phyloP scores from a whole-genome alignment of 2,888 invertebrate genomes.

The Apamea epomidion region DNA sequence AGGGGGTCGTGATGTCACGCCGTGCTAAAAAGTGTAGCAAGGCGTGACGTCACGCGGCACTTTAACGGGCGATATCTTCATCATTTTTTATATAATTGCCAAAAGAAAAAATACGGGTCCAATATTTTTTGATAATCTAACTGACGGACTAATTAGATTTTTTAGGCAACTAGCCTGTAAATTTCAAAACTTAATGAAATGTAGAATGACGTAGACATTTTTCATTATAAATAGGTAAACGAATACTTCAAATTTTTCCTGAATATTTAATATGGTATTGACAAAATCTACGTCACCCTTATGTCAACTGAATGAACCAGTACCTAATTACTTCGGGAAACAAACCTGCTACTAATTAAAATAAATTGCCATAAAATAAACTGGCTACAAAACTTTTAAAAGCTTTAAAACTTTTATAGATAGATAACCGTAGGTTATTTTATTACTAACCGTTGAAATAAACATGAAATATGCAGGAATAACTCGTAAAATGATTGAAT shows the following conservation, averaged over 20 bases:
- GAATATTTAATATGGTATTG: neutral
- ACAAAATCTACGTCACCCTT: slow-evolving; percentile 8
- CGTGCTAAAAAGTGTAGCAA: too few relatives aligned
- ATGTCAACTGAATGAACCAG: neutral
- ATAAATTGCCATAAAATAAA: slow-evolving; percentile 43
- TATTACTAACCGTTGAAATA: slow-evolving; percentile 50
- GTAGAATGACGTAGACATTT: neutral
- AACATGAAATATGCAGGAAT: slow-evolving; percentile 49
- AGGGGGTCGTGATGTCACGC: too few relatives aligned
- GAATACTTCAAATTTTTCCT: neutral
- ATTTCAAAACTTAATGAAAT: neutral
- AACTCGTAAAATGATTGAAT: slow-evolving; percentile 41
- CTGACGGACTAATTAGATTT: too few relatives aligned
- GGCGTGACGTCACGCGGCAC: too few relatives aligned
- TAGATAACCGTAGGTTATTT: slow-evolving; percentile 27
- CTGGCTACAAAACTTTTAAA: slow-evolving; percentile 17
- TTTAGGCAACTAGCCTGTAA: too few relatives aligned
- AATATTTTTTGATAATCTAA: too few relatives aligned
- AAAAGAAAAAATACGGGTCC: too few relatives aligned
- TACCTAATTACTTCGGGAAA: neutral
- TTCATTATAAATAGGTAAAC: neutral
- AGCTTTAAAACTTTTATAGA: slow-evolving; percentile 33
- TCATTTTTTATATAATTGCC: too few relatives aligned
- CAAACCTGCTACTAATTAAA: slow-evolving; percentile 28
- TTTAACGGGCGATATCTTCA: too few relatives aligned